phyloP scores from a whole-genome alignment of 2,113 vertebrate genomes.

The Grammomys surdaster region DNA sequence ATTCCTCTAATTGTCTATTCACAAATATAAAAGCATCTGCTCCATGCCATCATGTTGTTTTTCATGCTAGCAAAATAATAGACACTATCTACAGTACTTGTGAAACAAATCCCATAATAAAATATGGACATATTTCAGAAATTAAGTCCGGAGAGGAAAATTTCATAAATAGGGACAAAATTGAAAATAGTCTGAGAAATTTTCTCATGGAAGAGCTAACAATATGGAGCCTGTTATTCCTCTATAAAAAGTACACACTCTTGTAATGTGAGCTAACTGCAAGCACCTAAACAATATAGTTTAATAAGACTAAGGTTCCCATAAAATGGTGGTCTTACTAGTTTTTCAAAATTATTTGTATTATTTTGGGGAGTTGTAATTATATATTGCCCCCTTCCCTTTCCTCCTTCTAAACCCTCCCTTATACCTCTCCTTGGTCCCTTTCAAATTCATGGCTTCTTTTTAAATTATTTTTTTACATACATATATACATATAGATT shows the following conservation, averaged over 20 bases:
- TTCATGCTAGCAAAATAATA: background rate
- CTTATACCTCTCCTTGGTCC: background rate
- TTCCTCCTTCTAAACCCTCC: background rate
- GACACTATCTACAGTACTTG: background rate
- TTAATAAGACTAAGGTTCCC: background rate
- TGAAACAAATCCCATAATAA: slow-evolving; percentile 4
- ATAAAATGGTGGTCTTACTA: background rate
- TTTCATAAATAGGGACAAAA: slow-evolving; percentile 47
- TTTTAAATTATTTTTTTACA: background rate
- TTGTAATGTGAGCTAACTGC: slow-evolving; percentile 26
- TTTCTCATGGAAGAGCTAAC: background rate
- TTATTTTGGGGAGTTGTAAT: background rate
- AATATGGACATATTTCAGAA: slow-evolving; percentile 59
- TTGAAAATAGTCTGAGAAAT: slow-evolving; percentile 21
- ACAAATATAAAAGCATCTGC: background rate
- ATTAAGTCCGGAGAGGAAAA: background rate
- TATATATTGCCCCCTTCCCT: background rate
- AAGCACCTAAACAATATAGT: slow-evolving; percentile 47
- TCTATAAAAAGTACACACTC: slow-evolving; percentile 41
- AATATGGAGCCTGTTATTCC: slow-evolving; percentile 51
- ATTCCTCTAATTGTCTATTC: background rate
- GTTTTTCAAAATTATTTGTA: background rate
- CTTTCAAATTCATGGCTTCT: background rate
- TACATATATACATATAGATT: background rate
- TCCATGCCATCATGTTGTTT: background rate